Evolutionary conservation across 2,888 invertebrate species (phyloP).

Genomic region (Cerastis rubricosa): DNA sequence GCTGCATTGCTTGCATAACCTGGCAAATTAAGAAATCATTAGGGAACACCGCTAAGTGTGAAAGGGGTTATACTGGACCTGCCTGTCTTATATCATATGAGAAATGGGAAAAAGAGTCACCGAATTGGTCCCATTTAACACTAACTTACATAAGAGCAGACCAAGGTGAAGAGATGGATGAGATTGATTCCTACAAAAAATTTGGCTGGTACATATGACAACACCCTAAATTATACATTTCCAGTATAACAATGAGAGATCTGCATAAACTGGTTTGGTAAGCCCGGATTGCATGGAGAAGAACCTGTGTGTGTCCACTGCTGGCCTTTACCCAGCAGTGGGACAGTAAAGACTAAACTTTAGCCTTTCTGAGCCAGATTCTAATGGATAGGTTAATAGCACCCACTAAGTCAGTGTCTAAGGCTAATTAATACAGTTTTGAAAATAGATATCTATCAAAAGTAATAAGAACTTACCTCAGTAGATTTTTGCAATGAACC

Average conservation of each 20-base stretch:
- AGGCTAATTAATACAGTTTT: neutral
- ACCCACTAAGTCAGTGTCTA: neutral
- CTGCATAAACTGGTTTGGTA: too few species aligned
- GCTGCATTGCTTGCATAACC: conserved; percentile 99
- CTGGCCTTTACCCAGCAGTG: neutral
- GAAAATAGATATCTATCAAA: neutral
- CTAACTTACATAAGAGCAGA: neutral
- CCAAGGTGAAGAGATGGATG: neutral
- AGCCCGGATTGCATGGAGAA: neutral
- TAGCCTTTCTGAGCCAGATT: neutral
- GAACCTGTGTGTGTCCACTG: too few species aligned
- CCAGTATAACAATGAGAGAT: too few species aligned
- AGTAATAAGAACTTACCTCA: conserved; percentile 92
- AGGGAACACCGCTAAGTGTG: neutral
- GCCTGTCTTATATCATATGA: neutral
- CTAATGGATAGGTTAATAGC: neutral
- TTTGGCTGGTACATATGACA: neutral
- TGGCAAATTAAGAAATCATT: conserved; percentile 53
- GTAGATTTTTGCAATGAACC: conserved; percentile 98
- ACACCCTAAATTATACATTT: too few species aligned
- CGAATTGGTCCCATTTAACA: neutral
- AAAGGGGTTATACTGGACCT: neutral
- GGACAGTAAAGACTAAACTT: neutral
- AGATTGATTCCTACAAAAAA: neutral
- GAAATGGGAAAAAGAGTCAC: neutral